Conservation (phyloP, 2,888 invertebrate species). For the Marasmarcha lunaedactyla region DNA sequence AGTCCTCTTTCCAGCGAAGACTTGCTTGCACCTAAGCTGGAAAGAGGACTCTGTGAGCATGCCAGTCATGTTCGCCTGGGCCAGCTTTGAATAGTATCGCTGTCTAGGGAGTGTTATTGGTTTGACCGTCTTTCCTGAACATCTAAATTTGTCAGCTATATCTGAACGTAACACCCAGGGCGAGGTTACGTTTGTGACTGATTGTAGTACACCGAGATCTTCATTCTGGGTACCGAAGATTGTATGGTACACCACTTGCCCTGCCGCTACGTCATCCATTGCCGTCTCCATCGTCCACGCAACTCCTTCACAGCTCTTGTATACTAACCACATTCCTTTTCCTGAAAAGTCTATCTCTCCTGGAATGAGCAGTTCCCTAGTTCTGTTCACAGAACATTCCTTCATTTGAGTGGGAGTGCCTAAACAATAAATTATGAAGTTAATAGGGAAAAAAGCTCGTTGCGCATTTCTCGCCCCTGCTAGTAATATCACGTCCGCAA, state of each 20-base stretch:
- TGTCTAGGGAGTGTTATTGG: no score
- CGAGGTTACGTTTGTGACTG: conserved; percentile 3
- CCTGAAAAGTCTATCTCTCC: conserved; percentile 3
- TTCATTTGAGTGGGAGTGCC: neutral
- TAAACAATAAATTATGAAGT: neutral
- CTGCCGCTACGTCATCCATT: conserved; percentile 8
- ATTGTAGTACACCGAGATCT: conserved; percentile 10
- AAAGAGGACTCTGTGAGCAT: conserved; percentile 1
- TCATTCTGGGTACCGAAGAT: conserved; percentile 14
- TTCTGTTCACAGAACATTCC: neutral
- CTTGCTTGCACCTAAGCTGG: conserved; percentile 1
- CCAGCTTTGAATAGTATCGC: neutral
- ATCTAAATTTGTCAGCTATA: neutral
- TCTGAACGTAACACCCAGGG: conserved; percentile 1
- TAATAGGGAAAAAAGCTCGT: conserved; percentile 6
- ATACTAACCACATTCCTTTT: conserved; percentile 8
- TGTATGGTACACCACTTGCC: conserved; percentile 13
- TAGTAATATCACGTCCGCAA: conserved; percentile 3
- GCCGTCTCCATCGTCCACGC: conserved; percentile 8
- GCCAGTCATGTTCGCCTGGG: conserved; percentile 4
- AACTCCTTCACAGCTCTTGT: neutral
- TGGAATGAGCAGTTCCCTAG: neutral
- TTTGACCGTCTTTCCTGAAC: no score
- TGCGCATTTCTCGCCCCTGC: conserved; percentile 7
- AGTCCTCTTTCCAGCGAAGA: conserved; percentile 2